Base-by-base conservation (phyloP, 1,140 invertebrate genomes). In the Metaphire vulgaris region DNA sequence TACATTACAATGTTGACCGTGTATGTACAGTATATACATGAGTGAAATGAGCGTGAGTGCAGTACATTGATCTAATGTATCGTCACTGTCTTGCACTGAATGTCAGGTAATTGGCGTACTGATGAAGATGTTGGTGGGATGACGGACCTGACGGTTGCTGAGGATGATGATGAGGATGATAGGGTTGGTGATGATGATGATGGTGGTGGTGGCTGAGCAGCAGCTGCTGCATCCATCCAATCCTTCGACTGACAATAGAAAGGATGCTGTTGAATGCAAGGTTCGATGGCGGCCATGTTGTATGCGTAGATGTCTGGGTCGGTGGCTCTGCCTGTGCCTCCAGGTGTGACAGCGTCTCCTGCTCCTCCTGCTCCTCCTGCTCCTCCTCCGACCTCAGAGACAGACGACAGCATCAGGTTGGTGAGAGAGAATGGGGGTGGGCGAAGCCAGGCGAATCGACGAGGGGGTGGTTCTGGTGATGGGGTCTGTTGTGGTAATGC, bases 331-430 rank as follows among this genome's bases (percentile, higher is more conserved):
- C 41, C 41, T 21, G 21, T 12, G 41, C n/a, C n/a, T n/a, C n/a
- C n/a, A n/a, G n/a, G n/a, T n/a, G n/a, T n/a, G n/a, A n/a, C n/a
- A n/a, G n/a, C n/a, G n/a, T n/a, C n/a, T n/a, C n/a, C n/a, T n/a
- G n/a, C n/a, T n/a, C n/a, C n/a, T 56, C 41, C 41, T 56, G 41
- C 41, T 56, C 41, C 41, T 56, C 41, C 41, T 56, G 41, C 41
- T 56, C 41, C 41, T 56, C 41, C 41, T 6, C 41, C 41, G 21
- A 21, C 41, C 6, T 21, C 6, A 56, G 41, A 21, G 41, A 21
- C 21, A 6, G 41, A 6, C 21, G n/a, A n/a, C n/a, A 56, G 41
- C 41, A 56, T 56, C 6, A 56, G 41, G 41, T 56, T 56, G 6
- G 41, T 56, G 6, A 56, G 6, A 21, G 41, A 56, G 41, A 56